A percentile compares a stretch with the other conserved stretches of the same genome.
Evolutionary conservation across 2,888 invertebrate species (phyloP).

Genomic region (Trichacis sp.): DNA sequence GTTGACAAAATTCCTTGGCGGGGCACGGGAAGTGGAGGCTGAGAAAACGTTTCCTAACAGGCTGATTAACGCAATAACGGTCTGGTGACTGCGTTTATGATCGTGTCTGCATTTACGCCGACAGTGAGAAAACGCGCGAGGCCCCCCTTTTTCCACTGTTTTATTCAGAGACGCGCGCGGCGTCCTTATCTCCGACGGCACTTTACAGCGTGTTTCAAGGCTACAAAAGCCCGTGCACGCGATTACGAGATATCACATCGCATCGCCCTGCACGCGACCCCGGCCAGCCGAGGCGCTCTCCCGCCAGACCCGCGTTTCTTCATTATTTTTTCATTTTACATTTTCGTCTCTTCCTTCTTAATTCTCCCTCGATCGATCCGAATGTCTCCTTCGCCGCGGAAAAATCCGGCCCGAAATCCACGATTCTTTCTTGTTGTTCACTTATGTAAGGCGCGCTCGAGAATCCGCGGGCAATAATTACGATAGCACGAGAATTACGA

Average conservation of each 20-base stretch:
- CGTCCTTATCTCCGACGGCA: slow-evolving; percentile 56
- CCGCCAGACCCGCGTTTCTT: neutral
- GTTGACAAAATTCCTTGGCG: no score
- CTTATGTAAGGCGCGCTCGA: no score
- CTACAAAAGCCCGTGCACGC: slow-evolving; percentile 60
- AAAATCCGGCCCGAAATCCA: no score
- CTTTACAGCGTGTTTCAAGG: slow-evolving; percentile 58
- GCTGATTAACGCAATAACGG: slow-evolving; percentile 37
- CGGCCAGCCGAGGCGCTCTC: slow-evolving; percentile 14
- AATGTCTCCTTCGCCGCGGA: no score
- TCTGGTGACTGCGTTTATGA: slow-evolving; percentile 30
- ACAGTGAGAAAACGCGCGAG: slow-evolving; percentile 38
- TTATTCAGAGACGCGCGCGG: slow-evolving; percentile 51
- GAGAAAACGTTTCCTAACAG: slow-evolving; percentile 8
- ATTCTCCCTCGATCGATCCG: no score
- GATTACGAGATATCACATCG: slow-evolving; percentile 55
- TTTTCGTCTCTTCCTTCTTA: neutral
- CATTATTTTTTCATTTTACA: slow-evolving; percentile 4
- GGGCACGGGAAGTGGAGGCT: neutral
- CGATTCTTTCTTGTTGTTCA: no score
- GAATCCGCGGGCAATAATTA: no score
- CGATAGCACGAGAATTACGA: neutral
- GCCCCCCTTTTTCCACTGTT: slow-evolving; percentile 33
- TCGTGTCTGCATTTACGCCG: slow-evolving; percentile 38
- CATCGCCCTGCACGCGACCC: slow-evolving; percentile 54